Conservation (phyloP, 2,113 vertebrate genomes). For the Hepsetus odoe region DNA sequence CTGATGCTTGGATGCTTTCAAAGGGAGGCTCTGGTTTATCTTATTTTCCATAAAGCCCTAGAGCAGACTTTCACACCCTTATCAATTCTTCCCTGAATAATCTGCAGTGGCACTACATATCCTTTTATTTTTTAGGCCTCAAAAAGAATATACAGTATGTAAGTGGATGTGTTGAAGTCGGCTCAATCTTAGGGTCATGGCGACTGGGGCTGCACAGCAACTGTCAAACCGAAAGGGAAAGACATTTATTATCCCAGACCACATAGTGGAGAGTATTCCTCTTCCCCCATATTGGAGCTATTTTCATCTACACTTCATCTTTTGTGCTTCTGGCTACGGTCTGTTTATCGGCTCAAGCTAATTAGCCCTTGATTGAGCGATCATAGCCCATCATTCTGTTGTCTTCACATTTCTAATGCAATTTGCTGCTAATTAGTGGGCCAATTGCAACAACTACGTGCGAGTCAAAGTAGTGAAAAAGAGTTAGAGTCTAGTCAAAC, state of each 20-base stretch:
- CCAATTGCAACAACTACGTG: constrained; percentile 30
- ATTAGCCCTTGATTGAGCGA: constrained; percentile 45
- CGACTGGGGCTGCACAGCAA: neutral
- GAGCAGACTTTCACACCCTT: constrained; percentile 44
- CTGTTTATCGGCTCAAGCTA: constrained; percentile 35
- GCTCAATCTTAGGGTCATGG: neutral
- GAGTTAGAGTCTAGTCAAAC: neutral
- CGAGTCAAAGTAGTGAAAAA: constrained; percentile 12
- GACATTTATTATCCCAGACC: neutral
- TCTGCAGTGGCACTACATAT: constrained; percentile 35
- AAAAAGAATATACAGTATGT: constrained; percentile 42
- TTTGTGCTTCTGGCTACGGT: neutral
- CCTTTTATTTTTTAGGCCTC: constrained; percentile 40
- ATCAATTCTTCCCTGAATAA: constrained; percentile 54
- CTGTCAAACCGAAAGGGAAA: neutral
- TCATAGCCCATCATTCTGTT: constrained; percentile 41
- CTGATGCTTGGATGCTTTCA: constrained; percentile 52
- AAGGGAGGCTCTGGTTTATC: constrained; percentile 51
- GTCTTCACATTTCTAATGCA: constrained; percentile 40
- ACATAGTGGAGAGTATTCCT: neutral
- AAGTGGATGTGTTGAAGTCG: constrained; percentile 3
- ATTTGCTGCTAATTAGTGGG: constrained; percentile 43
- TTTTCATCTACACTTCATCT: neutral
- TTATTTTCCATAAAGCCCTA: constrained; percentile 53
- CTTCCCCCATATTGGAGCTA: neutral